Conservation (phyloP, 2,888 invertebrate species). For the Muscina levida region DNA sequence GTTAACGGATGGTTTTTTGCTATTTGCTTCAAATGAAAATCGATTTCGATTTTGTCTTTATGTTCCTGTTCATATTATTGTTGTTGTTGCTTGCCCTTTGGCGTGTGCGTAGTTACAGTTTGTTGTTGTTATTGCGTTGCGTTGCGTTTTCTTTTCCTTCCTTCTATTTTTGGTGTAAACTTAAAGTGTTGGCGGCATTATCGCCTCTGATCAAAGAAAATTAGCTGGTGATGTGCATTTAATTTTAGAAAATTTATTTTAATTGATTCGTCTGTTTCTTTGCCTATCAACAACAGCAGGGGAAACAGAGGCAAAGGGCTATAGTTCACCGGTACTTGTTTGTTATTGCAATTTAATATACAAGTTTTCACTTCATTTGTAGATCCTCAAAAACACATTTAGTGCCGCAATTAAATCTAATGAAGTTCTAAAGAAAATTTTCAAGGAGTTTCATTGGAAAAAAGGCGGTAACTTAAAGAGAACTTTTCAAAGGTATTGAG, state of each 20-base stretch:
- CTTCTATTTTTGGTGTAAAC: slow-evolving; percentile 23
- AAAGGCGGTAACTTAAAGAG: slow-evolving; percentile 5
- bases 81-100: slow-evolving; percentile 29
- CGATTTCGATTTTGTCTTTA: slow-evolving; percentile 21
- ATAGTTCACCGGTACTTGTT: slow-evolving; percentile 7
- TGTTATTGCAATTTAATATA: slow-evolving; percentile 19
- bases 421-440: slow-evolving; percentile 30
- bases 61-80: background rate
- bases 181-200: slow-evolving; percentile 38
- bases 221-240: slow-evolving; percentile 43
- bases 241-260: slow-evolving; percentile 21
- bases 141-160: background rate
- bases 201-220: slow-evolving; percentile 59
- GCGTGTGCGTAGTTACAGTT: slow-evolving; percentile 23
- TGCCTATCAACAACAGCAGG: background rate
- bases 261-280: slow-evolving; percentile 22
- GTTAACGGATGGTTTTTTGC: slow-evolving; percentile 55
- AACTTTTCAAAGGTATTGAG: no score
- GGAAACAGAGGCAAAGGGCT: background rate
- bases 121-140: background rate
- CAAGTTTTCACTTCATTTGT: background rate
- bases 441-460: background rate
- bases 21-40: slow-evolving; percentile 40
- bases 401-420: background rate
- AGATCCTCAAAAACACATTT: background rate